Conservation (phyloP, 2,797 vertebrate genomes). For the Ctenochaetus hawaiiensis region DNA sequence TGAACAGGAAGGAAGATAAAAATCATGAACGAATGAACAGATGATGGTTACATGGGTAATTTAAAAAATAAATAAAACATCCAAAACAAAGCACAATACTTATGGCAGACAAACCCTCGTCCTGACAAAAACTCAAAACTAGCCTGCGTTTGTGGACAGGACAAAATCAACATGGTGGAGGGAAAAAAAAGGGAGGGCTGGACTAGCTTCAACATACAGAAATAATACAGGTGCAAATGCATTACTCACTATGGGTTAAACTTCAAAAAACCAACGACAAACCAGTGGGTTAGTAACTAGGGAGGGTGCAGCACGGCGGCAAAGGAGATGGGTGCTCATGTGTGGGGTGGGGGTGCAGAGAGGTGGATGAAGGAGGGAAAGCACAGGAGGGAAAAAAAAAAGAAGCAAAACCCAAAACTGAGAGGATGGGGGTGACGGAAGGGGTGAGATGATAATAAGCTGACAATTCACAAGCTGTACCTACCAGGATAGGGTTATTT, state of each 20-base stretch:
- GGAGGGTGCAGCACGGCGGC: conserved; percentile 55
- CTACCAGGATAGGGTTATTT: conserved; percentile 89
- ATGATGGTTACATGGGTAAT: conserved; percentile 42
- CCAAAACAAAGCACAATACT: conserved; percentile 43
- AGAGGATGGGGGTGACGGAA: background rate
- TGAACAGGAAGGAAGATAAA: conserved; percentile 16
- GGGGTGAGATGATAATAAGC: conserved; percentile 70
- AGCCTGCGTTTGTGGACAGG: conserved; percentile 25
- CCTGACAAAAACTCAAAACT: conserved; percentile 40
- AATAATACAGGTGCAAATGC: conserved; percentile 70
- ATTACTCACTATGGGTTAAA: conserved; percentile 68
- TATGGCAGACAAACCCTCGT: conserved; percentile 30
- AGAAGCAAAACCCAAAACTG: conserved; percentile 30
- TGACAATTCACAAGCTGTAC: conserved; percentile 85
- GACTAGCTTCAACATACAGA: conserved; percentile 83
- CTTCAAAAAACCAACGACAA: conserved; percentile 61
- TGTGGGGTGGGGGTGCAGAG: conserved; percentile 24
- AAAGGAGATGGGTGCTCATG: conserved; percentile 29
- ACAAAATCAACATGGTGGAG: conserved; percentile 31
- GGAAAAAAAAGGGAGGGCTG: conserved; percentile 5
- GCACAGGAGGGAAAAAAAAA: background rate
- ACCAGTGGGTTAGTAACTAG: conserved; percentile 73
- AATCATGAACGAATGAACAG: conserved; percentile 30
- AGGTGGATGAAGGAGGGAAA: conserved; percentile 31
- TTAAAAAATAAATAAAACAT: conserved; percentile 22